Evolutionary conservation across 2,797 vertebrate species (phyloP), one percentile per base, ranked within the genome.

Genomic region (Tragelaphus oryx): DNA sequence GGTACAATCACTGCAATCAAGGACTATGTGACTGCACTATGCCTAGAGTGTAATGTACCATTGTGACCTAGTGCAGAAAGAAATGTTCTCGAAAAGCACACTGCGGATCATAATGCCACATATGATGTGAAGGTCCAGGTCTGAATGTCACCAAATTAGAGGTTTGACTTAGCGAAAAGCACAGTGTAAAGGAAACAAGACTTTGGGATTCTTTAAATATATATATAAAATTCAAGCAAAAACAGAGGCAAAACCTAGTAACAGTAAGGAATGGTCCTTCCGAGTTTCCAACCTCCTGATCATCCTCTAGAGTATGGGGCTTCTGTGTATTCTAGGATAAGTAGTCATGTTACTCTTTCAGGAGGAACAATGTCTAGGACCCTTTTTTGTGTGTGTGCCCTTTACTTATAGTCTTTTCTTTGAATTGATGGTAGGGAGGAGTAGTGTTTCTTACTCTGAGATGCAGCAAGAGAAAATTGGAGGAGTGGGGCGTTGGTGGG

Each of bases 391-490:
- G 16, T 28, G n/a, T 22, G 50, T 33, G 8, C 13, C 55, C 48
- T 65, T 93, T 85, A 55, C 88, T 87, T 91, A 93, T 80, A 60
- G 59, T 95, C n/a, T 91, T 92, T 80, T 74, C 52, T 88, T 84
- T 86, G 44, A 85, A 71, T 30, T 44, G n/a, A 55, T 79, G 46
- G 13, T 55, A 89, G 33, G 74, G 52, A 89, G 13, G 37, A 89
- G 22, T 92, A 54, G 50, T 54, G 55, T 89, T 93, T 80, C 55
- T 75, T 74, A 52, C 62, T 92, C 65, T 85, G 50, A 93, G 94
- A 50, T 46, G 16, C 44, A 78, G 50, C 65, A 37, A 86, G 59
- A 88, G 76, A 82, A 78, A 28, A 50, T 20, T 48, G n/a, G 65
- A 78, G 7, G 26, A 62, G 44, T 33, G 30, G 20, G 24, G 30